Evolutionary conservation across 1,140 invertebrate species (phyloP).

Genomic region (Neodiprion virginianus): DNA sequence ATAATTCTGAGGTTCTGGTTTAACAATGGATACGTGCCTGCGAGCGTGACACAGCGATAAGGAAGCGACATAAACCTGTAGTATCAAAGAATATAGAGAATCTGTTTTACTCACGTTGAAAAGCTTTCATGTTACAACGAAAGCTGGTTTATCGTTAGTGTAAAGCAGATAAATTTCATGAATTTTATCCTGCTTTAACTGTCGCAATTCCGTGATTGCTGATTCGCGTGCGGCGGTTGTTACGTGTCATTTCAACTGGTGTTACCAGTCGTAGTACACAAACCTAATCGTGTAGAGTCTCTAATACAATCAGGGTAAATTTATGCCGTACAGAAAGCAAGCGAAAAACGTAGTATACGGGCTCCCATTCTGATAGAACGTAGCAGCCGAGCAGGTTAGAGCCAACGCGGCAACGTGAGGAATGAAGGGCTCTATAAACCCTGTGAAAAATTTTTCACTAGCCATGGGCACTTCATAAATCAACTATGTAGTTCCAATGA

Average conservation of each 20-base stretch:
- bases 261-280: not conserved
- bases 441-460: not conserved
- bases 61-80: too few species aligned
- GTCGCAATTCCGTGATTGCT: not conserved
- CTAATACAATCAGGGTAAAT: not conserved
- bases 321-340: constrained; percentile 2
- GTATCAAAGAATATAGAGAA: not conserved
- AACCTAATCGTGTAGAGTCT: not conserved
- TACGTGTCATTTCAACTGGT: not conserved
- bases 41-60: too few species aligned
- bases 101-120: not conserved
- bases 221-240: not conserved
- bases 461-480: not conserved
- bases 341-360: not conserved
- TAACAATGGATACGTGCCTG: too few species aligned
- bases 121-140: not conserved
- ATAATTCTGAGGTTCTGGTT: not conserved
- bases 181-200: not conserved
- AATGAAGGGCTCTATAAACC: not conserved
- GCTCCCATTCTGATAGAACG: not conserved
- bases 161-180: not conserved
- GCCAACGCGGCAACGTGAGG: not conserved
- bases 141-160: not conserved
- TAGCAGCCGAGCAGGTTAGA: too few species aligned
- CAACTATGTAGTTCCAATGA: not conserved